A percentile compares a stretch with the other conserved stretches of the same genome.
phyloP scores from a whole-genome alignment of 2,797 vertebrate genomes.

The Syncerus caffer region DNA sequence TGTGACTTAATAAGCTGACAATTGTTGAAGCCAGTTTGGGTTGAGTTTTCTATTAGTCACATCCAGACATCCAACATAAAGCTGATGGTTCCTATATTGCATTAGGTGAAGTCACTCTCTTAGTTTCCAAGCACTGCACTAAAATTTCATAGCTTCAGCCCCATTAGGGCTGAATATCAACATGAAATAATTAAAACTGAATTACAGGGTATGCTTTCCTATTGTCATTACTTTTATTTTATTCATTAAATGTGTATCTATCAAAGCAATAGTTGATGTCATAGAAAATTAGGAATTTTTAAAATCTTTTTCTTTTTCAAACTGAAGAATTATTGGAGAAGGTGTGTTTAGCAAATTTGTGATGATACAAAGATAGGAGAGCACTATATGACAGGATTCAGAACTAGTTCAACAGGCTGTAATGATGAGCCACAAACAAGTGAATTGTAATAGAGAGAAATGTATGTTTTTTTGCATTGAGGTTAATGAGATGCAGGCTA shows the following conservation, averaged over 20 bases:
- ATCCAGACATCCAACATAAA: neutral
- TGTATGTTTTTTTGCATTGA: neutral
- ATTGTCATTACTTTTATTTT: neutral
- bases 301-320: neutral
- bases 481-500: neutral
- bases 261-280: neutral
- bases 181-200: neutral
- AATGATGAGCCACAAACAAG: neutral
- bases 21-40: neutral
- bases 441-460: neutral
- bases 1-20: constrained; percentile 12
- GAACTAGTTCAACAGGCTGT: constrained; percentile 1
- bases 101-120: neutral
- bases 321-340: neutral
- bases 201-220: neutral
- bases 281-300: neutral
- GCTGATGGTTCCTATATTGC: neutral
- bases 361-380: neutral
- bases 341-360: neutral
- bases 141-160: neutral
- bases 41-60: neutral
- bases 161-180: neutral
- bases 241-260: neutral
- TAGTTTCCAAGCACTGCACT: neutral
- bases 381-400: neutral